Conservation (phyloP, 2,888 invertebrate genomes). For the Hydroisotoma schaefferi region DNA sequence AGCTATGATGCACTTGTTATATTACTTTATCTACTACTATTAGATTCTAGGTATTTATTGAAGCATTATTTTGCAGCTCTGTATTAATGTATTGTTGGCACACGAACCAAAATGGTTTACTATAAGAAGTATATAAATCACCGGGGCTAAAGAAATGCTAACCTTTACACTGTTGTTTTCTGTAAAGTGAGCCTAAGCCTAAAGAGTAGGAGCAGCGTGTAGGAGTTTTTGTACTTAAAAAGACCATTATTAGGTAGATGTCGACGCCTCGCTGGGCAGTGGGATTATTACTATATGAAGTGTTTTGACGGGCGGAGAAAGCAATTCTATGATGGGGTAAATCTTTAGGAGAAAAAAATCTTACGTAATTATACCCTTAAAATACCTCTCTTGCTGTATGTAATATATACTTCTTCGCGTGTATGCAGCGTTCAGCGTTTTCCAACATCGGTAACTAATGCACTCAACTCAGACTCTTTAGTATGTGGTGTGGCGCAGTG, state of each 20-base stretch:
- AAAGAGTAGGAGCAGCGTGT: background rate
- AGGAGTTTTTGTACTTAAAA: background rate
- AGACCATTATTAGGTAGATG: slow-evolving; percentile 3
- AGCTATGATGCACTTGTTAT: no score
- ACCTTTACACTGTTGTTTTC: background rate
- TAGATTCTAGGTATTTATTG: no score
- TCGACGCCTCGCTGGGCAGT: slow-evolving; percentile 9
- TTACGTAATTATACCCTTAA: no score
- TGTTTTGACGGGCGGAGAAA: no score
- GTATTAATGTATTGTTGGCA: slow-evolving; percentile 30
- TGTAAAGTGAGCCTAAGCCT: no score
- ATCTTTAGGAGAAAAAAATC: no score
- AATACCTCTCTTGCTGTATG: no score
- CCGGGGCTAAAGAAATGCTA: background rate
- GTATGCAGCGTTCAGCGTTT: background rate
- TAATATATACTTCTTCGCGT: no score
- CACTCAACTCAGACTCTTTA: background rate
- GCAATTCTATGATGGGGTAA: no score
- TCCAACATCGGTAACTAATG: background rate
- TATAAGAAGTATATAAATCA: slow-evolving; percentile 32
- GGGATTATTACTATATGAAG: no score
- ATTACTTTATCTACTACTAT: no score
- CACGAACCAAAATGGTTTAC: slow-evolving; percentile 23
- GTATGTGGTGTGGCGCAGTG: background rate
- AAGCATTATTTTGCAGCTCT: no score